These are phyloP conservation scores for Merops nubicus DNA, from an alignment of 2,113 vertebrate species.

Conservation along the genomic window DNA sequence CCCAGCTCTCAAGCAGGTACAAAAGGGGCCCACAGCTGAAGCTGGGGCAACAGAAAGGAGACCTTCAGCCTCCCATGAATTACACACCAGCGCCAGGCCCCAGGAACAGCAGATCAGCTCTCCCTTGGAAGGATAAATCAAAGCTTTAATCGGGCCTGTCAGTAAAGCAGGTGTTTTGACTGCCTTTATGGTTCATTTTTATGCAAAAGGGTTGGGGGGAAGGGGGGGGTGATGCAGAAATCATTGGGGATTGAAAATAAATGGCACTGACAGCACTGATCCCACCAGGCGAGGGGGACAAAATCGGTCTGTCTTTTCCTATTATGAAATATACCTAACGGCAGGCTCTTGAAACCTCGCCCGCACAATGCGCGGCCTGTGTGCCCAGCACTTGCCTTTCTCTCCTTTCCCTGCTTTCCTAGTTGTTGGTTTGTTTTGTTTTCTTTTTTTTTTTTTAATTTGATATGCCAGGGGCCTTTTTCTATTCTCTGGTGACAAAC, in stretches of 20 bases:
- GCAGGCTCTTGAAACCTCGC: constrained; percentile 44
- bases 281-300: constrained; percentile 73
- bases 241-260: constrained; percentile 81
- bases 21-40: constrained; percentile 69
- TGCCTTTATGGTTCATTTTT: constrained; percentile 80
- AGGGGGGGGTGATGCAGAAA: constrained; percentile 72
- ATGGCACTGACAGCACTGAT: constrained; percentile 78
- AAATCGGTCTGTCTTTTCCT: constrained; percentile 80
- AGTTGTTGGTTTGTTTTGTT: no score
- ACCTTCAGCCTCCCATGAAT: constrained; percentile 75
- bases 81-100: constrained; percentile 58
- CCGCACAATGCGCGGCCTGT: constrained; percentile 67
- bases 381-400: constrained; percentile 35
- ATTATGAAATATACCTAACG: constrained; percentile 79
- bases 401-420: neutral
- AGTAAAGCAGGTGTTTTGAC: constrained; percentile 83
- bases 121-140: constrained; percentile 75
- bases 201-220: constrained; percentile 76
- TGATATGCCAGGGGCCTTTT: constrained; percentile 69
- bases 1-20: constrained; percentile 52
- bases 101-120: constrained; percentile 53
- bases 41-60: constrained; percentile 46
- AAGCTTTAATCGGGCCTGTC: constrained; percentile 81
- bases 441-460: neutral
- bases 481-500: constrained; percentile 74